phyloP scores from a whole-genome alignment of 2,797 vertebrate genomes.

The Chromis chromis region DNA sequence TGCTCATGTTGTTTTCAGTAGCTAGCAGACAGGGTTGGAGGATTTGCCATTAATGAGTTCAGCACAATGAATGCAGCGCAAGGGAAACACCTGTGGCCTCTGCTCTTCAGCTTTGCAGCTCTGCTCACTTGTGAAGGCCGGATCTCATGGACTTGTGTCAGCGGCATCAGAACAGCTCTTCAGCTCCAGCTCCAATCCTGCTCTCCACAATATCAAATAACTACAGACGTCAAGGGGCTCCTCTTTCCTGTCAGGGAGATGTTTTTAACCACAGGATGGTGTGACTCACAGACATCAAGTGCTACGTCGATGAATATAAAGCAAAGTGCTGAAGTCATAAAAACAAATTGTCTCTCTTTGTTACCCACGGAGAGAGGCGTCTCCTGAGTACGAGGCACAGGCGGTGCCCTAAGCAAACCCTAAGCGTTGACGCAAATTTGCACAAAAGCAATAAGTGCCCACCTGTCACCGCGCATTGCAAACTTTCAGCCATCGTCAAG shows the following conservation, averaged over 20 bases:
- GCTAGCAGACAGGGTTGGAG: slow-evolving; percentile 15
- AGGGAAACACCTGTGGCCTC: slow-evolving; percentile 67
- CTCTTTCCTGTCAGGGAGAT: slow-evolving; percentile 28
- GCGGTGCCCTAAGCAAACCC: slow-evolving; percentile 4
- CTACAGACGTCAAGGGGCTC: slow-evolving; percentile 31
- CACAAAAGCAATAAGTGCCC: slow-evolving; percentile 49
- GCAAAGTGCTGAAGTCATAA: slow-evolving; percentile 30
- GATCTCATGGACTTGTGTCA: slow-evolving; percentile 8
- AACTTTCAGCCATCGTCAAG: slow-evolving; percentile 48
- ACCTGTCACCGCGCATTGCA: slow-evolving; percentile 50
- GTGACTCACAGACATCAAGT: slow-evolving; percentile 44
- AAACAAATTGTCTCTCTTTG: slow-evolving; percentile 32
- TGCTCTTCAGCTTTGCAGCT: slow-evolving; percentile 40
- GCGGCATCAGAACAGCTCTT: slow-evolving; percentile 37
- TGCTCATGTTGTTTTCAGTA: slow-evolving; percentile 30
- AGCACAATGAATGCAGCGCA: slow-evolving; percentile 45
- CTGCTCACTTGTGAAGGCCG: slow-evolving; percentile 35
- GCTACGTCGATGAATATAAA: slow-evolving; percentile 22
- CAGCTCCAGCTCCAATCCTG: slow-evolving; percentile 38
- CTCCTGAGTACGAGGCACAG: slow-evolving; percentile 6
- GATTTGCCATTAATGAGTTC: slow-evolving; percentile 57
- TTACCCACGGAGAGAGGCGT: slow-evolving; percentile 29
- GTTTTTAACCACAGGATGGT: slow-evolving; percentile 38
- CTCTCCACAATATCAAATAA: slow-evolving; percentile 41
- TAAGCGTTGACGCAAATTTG: slow-evolving; percentile 42